Evolutionary conservation across 2,113 vertebrate species (phyloP), one percentile per base, ranked within the genome.

Genomic region (Oriolus oriolus): DNA sequence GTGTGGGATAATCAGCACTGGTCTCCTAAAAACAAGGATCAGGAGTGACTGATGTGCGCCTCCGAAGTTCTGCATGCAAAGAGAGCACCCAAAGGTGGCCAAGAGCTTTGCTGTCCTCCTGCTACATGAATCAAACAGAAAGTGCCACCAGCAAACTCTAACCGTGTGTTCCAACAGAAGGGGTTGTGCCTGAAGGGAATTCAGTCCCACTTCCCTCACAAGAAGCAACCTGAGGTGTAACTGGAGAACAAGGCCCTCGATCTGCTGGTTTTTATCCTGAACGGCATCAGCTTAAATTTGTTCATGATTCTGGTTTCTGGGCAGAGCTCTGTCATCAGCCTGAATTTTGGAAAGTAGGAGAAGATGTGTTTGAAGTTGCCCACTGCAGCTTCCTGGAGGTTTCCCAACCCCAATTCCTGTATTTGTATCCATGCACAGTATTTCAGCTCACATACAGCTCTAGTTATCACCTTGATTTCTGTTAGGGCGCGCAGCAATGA

Each of bases 391-490:
- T 95, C 96, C 93, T 87, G 95, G 96, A 95, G 75, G 19, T 69
- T 97, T 96, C 91, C 95, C 95, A 97, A 87, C 56, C 53, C 63
- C 70, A 61, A 12, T 77, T 87, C 64, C n/a, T 79, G n/a, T 81
- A 44, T 39, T 59, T 52, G 35, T 75, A 64, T 20, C 41, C 20
- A 7, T 54, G 63, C 66, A 60, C 52, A 16, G 3, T 84, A 79
- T 94, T 96, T 96, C 83, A 89, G 44, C 88, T 96, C 95, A 37
- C 2, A 6, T 78, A 79, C 84, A 71, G 64, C 90, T 95, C 54
- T 35, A 56, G 52, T 92, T 93, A 87, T 68, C 87, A 94, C 87
- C 96, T 95, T 84, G 87, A 50, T 87, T 97, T 95, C 84, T 76
- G 47, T 95, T 65, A 10, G 14, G 65, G 53, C 87, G 41, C 3